Base-by-base conservation (phyloP, 1,140 invertebrate genomes). In the Drosophila oshimai region DNA sequence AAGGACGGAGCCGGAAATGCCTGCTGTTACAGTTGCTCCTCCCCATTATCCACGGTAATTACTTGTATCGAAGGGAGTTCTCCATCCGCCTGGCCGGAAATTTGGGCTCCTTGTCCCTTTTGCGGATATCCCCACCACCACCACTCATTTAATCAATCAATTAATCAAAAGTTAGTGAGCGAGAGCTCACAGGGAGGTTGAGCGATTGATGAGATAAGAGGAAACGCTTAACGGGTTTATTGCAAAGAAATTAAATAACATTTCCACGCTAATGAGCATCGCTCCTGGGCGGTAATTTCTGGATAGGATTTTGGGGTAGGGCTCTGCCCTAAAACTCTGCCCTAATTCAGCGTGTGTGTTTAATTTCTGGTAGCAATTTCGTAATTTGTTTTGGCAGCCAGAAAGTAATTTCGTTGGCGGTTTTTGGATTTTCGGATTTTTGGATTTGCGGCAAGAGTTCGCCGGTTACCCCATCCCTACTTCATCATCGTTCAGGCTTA, bases 131-230 rank as follows among this genome's bases (percentile, higher is more conserved):
- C n/a, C n/a, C n/a, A n/a, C n/a, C n/a, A n/a, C n/a, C 78, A 53
- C 60, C 50, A 45, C 51, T 53, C 61, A 55, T 84, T 83, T 69
- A 78, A 74, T 67, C 60, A 60, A 72, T 58, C 61, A 73, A 83
- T 81, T 78, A 78, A 83, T 81, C 78, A 77, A 68, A 49, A 57
- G 24, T 22, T 39, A 49, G 13, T 26, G 37, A 15, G 7, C 18
- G 2, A 20, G 6, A 9, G n/a, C 26, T n/a, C n/a, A n/a, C 6
- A 9, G 13, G 7, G 20, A n/a, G 4, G 5, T 22, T 22, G 22
- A 44, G 18, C 41, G 41, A 44, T 44, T 26, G 41, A 44, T 26
- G 15, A 26, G 41, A 7, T 24, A 15, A 37, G 13, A n/a, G 2
- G 4, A 13, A 39, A 3, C 57, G 33, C 46, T 54, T 78, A 20